phyloP scores from a whole-genome alignment of 2,797 vertebrate genomes.

The Poeciliopsis gracilis region DNA sequence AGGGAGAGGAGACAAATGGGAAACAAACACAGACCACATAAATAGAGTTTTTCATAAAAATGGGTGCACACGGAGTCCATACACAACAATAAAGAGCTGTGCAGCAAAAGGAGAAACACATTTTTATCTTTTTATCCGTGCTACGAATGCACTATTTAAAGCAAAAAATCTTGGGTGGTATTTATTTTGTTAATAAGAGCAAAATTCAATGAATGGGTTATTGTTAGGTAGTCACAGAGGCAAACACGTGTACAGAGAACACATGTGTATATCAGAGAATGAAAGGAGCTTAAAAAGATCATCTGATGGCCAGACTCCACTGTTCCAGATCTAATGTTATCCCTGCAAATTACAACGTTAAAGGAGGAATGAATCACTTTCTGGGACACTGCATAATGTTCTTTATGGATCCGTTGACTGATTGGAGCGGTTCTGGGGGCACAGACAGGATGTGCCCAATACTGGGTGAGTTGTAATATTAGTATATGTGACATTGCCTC shows the following conservation, averaged over 20 bases:
- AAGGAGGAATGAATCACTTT: not conserved
- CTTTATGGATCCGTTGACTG: not conserved
- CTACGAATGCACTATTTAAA: conserved; percentile 7
- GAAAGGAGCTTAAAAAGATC: not conserved
- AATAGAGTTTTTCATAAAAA: conserved; percentile 45
- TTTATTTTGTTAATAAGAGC: not conserved
- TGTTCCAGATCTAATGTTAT: not conserved
- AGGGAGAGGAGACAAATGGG: conserved; percentile 67
- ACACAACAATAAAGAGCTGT: not conserved
- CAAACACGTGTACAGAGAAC: not conserved
- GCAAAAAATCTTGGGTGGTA: not conserved
- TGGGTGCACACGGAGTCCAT: conserved; percentile 13
- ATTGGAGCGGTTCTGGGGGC: not conserved
- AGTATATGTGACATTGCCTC: not conserved
- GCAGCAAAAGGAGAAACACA: not conserved
- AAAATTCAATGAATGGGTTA: not conserved
- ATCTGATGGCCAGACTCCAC: not conserved
- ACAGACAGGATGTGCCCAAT: not conserved
- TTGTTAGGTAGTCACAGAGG: not conserved
- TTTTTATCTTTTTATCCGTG: conserved; percentile 7
- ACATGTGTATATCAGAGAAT: not conserved
- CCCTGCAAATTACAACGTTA: not conserved
- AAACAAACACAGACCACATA: conserved; percentile 59
- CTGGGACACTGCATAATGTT: not conserved
- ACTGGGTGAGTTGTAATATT: not conserved